Conservation (phyloP, 1,140 invertebrate species). For the Sesamia nonagrioides region DNA sequence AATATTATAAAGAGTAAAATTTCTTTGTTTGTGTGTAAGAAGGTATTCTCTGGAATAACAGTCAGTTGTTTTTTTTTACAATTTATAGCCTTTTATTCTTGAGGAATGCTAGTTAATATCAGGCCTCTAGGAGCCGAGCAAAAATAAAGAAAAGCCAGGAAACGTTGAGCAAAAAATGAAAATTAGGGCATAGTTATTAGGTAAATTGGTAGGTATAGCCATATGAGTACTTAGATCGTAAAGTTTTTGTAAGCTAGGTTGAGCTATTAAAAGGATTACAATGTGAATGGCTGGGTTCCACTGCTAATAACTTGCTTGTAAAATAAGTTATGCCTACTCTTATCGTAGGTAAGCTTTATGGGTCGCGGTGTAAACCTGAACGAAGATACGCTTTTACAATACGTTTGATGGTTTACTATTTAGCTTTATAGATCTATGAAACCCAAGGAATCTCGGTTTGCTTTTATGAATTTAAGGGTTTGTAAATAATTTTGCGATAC, state of each 20-base stretch:
- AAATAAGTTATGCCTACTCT: conserved; percentile 7
- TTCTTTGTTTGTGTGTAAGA: too few relatives aligned
- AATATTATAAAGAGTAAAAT: too few relatives aligned
- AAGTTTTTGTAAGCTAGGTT: conserved; percentile 41
- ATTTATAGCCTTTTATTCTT: too few relatives aligned
- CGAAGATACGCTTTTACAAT: neutral
- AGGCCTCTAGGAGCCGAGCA: too few relatives aligned
- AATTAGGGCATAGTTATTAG: neutral
- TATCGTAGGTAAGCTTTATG: neutral
- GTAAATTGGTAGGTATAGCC: conserved; percentile 15
- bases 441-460: too few relatives aligned
- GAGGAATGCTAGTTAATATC: too few relatives aligned
- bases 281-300: conserved; percentile 35
- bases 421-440: neutral
- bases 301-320: conserved; percentile 40
- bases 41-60: too few relatives aligned
- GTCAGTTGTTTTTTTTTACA: too few relatives aligned
- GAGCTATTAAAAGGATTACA: conserved; percentile 37
- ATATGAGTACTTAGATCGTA: conserved; percentile 28
- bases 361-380: neutral
- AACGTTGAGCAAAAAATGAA: too few relatives aligned
- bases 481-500: too few relatives aligned
- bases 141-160: too few relatives aligned
- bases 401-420: neutral
- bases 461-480: too few relatives aligned